Evolutionary conservation across 2,113 vertebrate genomes (phyloP).

Genomic region (Rostratula benghalensis): DNA sequence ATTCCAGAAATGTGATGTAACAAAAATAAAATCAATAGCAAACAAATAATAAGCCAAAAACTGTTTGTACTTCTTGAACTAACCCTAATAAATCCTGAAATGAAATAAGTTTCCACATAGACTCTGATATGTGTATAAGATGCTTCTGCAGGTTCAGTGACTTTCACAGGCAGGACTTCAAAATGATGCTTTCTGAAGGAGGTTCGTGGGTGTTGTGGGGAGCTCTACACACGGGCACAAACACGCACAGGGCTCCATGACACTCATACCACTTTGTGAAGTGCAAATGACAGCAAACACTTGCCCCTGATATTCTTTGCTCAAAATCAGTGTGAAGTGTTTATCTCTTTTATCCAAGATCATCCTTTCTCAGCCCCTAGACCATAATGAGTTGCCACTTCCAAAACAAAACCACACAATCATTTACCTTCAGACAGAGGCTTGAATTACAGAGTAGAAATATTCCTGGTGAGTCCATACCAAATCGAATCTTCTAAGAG

Average conservation of each 20-base stretch:
- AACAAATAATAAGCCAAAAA: neutral
- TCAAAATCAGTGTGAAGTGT: neutral
- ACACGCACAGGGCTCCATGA: accelerated
- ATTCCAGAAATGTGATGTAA: neutral
- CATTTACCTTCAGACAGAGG: neutral
- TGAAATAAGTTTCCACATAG: neutral
- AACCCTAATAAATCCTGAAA: neutral
- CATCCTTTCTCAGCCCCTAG: neutral
- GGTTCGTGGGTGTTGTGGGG: neutral
- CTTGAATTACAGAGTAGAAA: neutral
- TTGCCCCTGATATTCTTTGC: neutral
- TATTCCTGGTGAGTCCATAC: neutral
- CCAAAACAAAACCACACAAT: neutral
- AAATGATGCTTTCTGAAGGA: neutral
- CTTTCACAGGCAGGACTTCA: neutral
- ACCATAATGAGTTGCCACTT: neutral
- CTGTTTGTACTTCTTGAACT: neutral
- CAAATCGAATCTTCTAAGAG: neutral
- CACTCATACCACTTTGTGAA: neutral
- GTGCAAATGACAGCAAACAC: neutral
- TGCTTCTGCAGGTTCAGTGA: neutral
- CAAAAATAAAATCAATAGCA: neutral
- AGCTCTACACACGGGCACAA: neutral
- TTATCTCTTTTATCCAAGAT: neutral
- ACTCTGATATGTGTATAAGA: neutral